phyloP scores from a whole-genome alignment of 2,888 invertebrate species.

The Acronicta aceris region DNA sequence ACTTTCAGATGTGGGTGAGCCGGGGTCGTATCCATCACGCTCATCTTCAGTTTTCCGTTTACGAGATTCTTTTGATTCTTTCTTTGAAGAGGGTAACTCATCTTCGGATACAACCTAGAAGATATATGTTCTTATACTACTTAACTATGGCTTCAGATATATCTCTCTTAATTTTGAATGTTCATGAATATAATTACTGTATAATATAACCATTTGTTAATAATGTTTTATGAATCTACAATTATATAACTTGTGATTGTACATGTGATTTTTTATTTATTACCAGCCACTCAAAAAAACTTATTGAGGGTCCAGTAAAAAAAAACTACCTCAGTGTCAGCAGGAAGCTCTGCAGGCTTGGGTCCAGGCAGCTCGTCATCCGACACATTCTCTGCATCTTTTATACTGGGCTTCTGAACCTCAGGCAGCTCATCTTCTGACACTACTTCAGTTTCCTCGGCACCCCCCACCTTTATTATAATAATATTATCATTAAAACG shows the following conservation, averaged over 20 bases:
- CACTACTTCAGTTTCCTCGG: slow-evolving; percentile 95
- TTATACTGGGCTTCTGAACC: slow-evolving; percentile 93
- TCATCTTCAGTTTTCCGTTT: slow-evolving; percentile 88
- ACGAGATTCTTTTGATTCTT: slow-evolving; percentile 84
- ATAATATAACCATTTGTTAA: no score
- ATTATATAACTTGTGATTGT: no score
- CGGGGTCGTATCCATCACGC: slow-evolving; percentile 93
- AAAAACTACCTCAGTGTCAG: slow-evolving; percentile 90
- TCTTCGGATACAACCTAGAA: slow-evolving; percentile 93
- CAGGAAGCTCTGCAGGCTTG: slow-evolving; percentile 92
- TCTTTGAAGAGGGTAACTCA: slow-evolving; percentile 92
- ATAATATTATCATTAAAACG: background rate
- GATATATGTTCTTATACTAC: background rate
- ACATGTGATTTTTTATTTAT: background rate
- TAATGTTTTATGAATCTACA: no score
- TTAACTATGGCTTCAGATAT: background rate
- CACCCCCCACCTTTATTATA: slow-evolving; percentile 84
- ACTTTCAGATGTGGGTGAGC: slow-evolving; percentile 94
- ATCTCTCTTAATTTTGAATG: no score
- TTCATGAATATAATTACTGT: no score
- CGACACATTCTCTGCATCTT: slow-evolving; percentile 95
- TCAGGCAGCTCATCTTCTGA: slow-evolving; percentile 95
- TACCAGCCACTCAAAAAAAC: no score
- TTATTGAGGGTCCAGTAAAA: background rate
- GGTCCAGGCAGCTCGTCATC: slow-evolving; percentile 93